Conservation (phyloP, 2,888 invertebrate genomes). For the Campoplex capitator region DNA sequence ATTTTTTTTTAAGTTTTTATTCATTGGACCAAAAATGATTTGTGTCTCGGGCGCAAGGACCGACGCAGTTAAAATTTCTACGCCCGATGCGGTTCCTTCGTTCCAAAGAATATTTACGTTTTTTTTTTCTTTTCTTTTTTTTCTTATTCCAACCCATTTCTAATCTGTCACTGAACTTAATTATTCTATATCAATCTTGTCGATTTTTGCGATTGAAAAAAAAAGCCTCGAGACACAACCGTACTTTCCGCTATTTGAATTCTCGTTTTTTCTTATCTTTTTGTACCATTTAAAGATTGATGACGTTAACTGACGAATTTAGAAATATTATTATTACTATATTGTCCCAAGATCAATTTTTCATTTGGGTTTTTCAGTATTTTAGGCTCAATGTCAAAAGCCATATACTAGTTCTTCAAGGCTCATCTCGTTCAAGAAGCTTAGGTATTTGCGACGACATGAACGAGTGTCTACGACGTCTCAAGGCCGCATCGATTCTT, state of each 20-base stretch:
- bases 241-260: neutral
- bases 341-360: neutral
- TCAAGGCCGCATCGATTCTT: neutral
- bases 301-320: neutral
- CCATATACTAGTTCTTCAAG: conserved; percentile 12
- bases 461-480: conserved; percentile 1
- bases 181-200: neutral
- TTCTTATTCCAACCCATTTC: neutral
- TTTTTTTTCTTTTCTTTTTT: neutral
- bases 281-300: neutral
- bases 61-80: neutral
- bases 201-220: neutral
- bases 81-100: neutral
- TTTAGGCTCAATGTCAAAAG: neutral
- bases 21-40: neutral
- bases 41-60: neutral
- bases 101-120: neutral
- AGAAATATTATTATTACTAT: neutral
- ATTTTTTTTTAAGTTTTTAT: neutral
- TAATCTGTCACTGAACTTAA: neutral
- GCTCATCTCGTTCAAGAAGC: neutral
- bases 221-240: neutral
- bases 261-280: neutral
- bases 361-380: neutral
- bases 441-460: neutral